These are phyloP conservation scores for Morone chrysops DNA, from an alignment of 2,113 vertebrate genomes.

Conservation along the genomic window DNA sequence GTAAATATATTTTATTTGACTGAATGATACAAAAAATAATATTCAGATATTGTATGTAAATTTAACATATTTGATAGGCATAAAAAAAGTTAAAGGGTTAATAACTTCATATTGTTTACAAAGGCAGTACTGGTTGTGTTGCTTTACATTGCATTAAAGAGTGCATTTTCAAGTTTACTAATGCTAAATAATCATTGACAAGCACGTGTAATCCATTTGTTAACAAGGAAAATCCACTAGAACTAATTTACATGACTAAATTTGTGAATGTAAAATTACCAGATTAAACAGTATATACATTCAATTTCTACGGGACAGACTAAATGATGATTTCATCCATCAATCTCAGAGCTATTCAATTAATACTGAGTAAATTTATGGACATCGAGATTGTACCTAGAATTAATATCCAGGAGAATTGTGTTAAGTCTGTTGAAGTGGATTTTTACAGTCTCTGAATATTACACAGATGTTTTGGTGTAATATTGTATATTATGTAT, in stretches of 20 bases:
- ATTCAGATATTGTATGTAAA: slow-evolving; percentile 36
- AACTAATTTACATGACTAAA: slow-evolving; percentile 9
- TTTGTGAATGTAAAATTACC: slow-evolving; percentile 30
- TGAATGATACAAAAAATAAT: slow-evolving; percentile 44
- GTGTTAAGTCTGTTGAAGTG: not conserved
- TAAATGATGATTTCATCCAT: slow-evolving; percentile 23
- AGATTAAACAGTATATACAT: slow-evolving; percentile 57
- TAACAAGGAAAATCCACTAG: slow-evolving; percentile 17
- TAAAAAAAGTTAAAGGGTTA: slow-evolving; percentile 40
- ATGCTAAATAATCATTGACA: slow-evolving; percentile 41
- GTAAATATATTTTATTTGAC: slow-evolving; percentile 48
- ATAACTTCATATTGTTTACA: slow-evolving; percentile 48
- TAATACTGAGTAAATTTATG: slow-evolving; percentile 71
- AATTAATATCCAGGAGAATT: slow-evolving; percentile 6
- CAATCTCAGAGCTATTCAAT: slow-evolving; percentile 50
- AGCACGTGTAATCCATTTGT: slow-evolving; percentile 32
- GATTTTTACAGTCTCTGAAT: slow-evolving; percentile 15
- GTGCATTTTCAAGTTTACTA: slow-evolving; percentile 49
- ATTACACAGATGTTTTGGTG: slow-evolving; percentile 24
- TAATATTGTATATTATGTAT: too few relatives aligned
- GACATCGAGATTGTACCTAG: not conserved
- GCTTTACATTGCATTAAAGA: slow-evolving; percentile 63
- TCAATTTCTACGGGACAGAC: not conserved
- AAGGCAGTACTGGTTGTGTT: slow-evolving; percentile 59
- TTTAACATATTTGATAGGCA: slow-evolving; percentile 54